These are phyloP conservation scores for Psilanteris sp. DNA, from an alignment of 1,140 invertebrate species.

Conservation along the genomic window DNA sequence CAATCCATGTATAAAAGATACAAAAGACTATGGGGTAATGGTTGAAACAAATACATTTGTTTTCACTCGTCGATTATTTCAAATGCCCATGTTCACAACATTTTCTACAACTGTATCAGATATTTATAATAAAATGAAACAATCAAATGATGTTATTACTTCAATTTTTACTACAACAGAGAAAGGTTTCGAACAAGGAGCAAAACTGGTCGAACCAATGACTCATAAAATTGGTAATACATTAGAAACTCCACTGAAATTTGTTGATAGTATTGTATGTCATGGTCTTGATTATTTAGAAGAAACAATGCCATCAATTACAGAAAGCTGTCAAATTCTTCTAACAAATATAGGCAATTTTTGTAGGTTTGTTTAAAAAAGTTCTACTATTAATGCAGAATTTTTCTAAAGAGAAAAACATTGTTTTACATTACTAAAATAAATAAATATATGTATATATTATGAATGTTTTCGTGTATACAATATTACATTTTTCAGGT, in stretches of 20 bases:
- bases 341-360: conserved; percentile 56
- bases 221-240: conserved; percentile 61
- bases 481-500: conserved; percentile 19
- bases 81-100: conserved; percentile 58
- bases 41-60: conserved; percentile 31
- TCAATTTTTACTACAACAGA: conserved; percentile 62
- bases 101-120: conserved; percentile 57
- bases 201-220: conserved; percentile 65
- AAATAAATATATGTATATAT: too few species aligned
- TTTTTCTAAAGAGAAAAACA: too few species aligned
- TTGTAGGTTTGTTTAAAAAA: conserved; percentile 46
- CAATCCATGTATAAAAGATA: conserved; percentile 41
- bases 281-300: conserved; percentile 79
- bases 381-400: neutral
- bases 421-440: too few species aligned
- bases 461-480: too few species aligned
- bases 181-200: conserved; percentile 62
- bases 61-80: conserved; percentile 52
- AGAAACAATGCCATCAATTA: conserved; percentile 78
- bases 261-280: conserved; percentile 78
- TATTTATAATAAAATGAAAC: conserved; percentile 61
- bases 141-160: conserved; percentile 63
- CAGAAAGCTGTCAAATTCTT: conserved; percentile 73
- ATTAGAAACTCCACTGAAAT: conserved; percentile 77
- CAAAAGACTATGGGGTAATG: neutral